Conservation (phyloP, 2,888 invertebrate species). For the Gandaritis pyraliata region DNA sequence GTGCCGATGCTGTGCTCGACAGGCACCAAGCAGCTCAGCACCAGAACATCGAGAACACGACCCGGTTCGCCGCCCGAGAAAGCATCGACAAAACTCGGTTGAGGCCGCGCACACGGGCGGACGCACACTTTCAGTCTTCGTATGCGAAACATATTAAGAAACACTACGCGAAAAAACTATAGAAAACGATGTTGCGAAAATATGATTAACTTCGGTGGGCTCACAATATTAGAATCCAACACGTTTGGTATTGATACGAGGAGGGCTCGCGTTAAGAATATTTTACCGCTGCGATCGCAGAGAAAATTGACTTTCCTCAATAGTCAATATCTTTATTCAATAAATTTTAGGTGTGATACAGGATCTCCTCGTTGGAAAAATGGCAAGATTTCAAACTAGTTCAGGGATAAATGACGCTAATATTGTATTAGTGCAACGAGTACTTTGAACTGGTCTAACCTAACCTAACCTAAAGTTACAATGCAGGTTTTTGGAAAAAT, state of each 20-base stretch:
- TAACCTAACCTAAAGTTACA: too few relatives aligned
- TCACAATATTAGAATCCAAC: conserved; percentile 19
- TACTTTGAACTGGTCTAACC: background rate
- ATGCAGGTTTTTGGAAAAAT: conserved; percentile 7
- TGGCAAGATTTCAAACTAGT: conserved; percentile 33
- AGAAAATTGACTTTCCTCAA: conserved; percentile 33
- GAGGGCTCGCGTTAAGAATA: conserved; percentile 19
- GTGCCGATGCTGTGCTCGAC: conserved; percentile 36
- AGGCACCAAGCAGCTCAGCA: conserved; percentile 61
- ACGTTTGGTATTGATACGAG: conserved; percentile 26
- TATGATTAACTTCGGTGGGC: conserved; percentile 31
- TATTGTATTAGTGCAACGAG: conserved; percentile 29
- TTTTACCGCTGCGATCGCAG: conserved; percentile 14
- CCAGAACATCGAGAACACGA: conserved; percentile 81
- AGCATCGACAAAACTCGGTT: conserved; percentile 84
- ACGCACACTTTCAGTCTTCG: conserved; percentile 76
- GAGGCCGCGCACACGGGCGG: conserved; percentile 79
- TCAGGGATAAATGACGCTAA: conserved; percentile 33
- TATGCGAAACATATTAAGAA: conserved; percentile 63
- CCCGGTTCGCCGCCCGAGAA: conserved; percentile 83
- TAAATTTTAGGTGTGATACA: too few relatives aligned
- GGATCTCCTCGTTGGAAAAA: conserved; percentile 31
- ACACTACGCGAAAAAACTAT: conserved; percentile 53
- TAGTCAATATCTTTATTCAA: too few relatives aligned
- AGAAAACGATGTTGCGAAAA: conserved; percentile 53